phyloP scores from a whole-genome alignment of 2,797 vertebrate species.

The Triplophysa bombifrons region DNA sequence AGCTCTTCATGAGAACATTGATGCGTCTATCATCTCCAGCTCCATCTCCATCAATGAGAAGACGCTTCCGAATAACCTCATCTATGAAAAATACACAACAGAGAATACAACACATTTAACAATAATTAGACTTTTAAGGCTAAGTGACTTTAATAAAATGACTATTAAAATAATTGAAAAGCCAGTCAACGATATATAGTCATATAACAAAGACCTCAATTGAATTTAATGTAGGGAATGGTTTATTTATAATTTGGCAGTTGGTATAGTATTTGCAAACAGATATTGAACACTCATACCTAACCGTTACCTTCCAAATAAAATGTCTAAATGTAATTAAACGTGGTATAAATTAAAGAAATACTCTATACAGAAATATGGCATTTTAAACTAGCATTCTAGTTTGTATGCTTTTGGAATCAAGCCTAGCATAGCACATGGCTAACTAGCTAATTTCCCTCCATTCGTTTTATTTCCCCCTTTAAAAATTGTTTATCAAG shows the following conservation, averaged over 20 bases:
- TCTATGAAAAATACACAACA: slow-evolving; percentile 67
- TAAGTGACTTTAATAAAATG: no score
- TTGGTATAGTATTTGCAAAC: no score
- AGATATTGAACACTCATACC: no score
- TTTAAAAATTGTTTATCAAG: background rate
- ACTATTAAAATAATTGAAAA: no score
- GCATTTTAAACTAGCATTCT: background rate
- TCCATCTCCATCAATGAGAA: slow-evolving; percentile 96
- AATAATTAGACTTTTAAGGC: no score
- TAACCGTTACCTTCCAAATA: background rate
- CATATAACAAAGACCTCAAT: no score
- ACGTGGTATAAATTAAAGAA: background rate
- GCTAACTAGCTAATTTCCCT: slow-evolving; percentile 11
- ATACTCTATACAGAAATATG: background rate
- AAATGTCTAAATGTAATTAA: background rate
- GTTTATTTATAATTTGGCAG: no score
- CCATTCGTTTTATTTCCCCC: background rate
- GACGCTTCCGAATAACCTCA: slow-evolving; percentile 94
- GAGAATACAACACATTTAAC: no score
- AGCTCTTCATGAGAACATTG: slow-evolving; percentile 94
- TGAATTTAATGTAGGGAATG: no score
- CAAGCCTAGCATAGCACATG: background rate
- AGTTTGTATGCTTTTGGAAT: background rate
- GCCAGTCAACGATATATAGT: no score
- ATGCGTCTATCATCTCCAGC: slow-evolving; percentile 96